A percentile compares a stretch with the other conserved stretches of the same genome.
Evolutionary conservation across 2,113 vertebrate species (phyloP).

Genomic region (Otus sunia): DNA sequence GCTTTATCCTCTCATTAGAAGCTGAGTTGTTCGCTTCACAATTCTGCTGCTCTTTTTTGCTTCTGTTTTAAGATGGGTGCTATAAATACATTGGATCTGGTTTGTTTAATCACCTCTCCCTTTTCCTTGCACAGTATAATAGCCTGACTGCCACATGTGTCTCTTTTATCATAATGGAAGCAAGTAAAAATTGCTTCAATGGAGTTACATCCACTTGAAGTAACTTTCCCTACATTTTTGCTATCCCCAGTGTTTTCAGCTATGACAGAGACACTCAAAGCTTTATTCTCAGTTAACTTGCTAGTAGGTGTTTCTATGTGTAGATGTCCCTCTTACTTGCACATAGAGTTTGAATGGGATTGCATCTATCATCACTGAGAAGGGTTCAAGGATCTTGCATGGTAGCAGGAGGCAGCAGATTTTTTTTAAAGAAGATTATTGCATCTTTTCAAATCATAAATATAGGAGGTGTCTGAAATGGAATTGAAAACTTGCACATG

Average conservation of each 20-base stretch:
- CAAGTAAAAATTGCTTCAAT: background rate
- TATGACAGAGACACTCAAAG: background rate
- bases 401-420: background rate
- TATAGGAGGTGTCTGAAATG: background rate
- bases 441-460: background rate
- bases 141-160: background rate
- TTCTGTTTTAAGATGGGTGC: background rate
- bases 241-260: background rate
- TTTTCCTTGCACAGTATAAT: background rate
- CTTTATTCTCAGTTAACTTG: background rate
- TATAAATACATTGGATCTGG: background rate
- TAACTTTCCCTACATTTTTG: background rate
- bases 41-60: background rate
- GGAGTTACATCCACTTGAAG: background rate
- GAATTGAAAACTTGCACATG: background rate
- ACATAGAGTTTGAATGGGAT: background rate
- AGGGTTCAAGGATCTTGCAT: background rate
- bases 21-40: background rate
- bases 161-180: background rate
- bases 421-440: background rate
- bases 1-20: background rate
- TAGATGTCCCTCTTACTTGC: background rate
- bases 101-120: background rate
- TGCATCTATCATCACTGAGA: background rate
- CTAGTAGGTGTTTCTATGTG: background rate